Percentiles rank a stretch among this genome's conserved stretches.
These are phyloP conservation scores for Athripsodes cinereus DNA, from an alignment of 2,888 invertebrate genomes.

Conservation along the genomic window DNA sequence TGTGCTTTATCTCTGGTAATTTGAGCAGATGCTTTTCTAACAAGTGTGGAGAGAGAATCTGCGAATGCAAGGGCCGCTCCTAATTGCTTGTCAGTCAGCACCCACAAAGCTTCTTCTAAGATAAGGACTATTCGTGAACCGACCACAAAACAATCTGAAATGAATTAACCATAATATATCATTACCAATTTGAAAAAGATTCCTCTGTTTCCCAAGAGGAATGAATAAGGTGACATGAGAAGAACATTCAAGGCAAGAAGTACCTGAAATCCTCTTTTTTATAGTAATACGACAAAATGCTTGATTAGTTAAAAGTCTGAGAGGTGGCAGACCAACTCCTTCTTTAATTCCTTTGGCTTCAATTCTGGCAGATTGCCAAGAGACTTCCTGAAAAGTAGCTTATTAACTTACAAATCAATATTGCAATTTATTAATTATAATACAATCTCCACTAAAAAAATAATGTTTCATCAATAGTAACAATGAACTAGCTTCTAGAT, in stretches of 20 bases:
- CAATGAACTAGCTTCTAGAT: too few relatives aligned
- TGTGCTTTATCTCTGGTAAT: constrained; percentile 79
- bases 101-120: constrained; percentile 95
- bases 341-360: constrained; percentile 79
- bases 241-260: too few relatives aligned
- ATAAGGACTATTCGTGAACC: constrained; percentile 88
- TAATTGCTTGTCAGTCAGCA: constrained; percentile 91
- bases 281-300: constrained; percentile 92
- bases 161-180: constrained; percentile 26
- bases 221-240: too few relatives aligned
- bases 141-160: constrained; percentile 84
- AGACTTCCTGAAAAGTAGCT: constrained; percentile 58
- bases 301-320: constrained; percentile 88
- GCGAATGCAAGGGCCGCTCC: constrained; percentile 89
- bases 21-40: constrained; percentile 71
- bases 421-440: too few relatives aligned
- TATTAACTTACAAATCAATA: too few relatives aligned
- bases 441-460: too few relatives aligned
- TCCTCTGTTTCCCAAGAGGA: too few relatives aligned
- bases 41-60: constrained; percentile 75
- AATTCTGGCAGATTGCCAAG: constrained; percentile 95
- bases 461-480: too few relatives aligned
- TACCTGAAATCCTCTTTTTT: constrained; percentile 86
- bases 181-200: too few relatives aligned
- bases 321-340: constrained; percentile 74